Conservation (phyloP, 2,797 vertebrate genomes). For the Poecile montanus region DNA sequence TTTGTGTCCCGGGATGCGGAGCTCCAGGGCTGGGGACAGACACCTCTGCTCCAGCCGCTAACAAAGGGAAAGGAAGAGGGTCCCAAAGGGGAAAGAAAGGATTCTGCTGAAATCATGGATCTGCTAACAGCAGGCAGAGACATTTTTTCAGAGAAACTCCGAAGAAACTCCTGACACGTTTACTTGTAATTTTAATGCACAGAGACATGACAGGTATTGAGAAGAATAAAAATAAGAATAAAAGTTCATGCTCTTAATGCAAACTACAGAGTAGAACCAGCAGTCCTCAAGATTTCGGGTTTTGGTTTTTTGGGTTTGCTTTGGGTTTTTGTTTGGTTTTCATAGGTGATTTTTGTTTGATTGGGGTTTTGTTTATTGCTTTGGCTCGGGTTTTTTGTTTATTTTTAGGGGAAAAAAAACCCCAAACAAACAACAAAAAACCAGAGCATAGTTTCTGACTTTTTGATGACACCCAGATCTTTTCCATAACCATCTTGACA, state of each 20-base stretch:
- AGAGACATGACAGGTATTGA: neutral
- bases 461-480: neutral
- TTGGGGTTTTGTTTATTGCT: neutral
- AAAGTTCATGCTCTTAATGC: neutral
- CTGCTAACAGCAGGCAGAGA: neutral
- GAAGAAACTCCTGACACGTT: neutral
- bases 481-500: neutral
- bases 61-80: neutral
- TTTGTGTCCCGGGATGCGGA: neutral
- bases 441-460: neutral
- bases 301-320: neutral
- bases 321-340: neutral
- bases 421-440: neutral
- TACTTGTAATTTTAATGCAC: neutral
- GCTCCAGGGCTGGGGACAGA: rapidly evolving
- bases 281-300: too few species aligned
- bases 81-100: neutral
- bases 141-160: too few species aligned
- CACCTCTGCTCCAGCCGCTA: rapidly evolving
- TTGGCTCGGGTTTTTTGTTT: neutral
- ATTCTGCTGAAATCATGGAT: neutral
- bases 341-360: rapidly evolving
- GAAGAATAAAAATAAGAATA: neutral
- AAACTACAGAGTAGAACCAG: neutral
- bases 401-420: rapidly evolving